Base-by-base conservation (phyloP, 2,797 vertebrate genomes). In the Falco concolor region DNA sequence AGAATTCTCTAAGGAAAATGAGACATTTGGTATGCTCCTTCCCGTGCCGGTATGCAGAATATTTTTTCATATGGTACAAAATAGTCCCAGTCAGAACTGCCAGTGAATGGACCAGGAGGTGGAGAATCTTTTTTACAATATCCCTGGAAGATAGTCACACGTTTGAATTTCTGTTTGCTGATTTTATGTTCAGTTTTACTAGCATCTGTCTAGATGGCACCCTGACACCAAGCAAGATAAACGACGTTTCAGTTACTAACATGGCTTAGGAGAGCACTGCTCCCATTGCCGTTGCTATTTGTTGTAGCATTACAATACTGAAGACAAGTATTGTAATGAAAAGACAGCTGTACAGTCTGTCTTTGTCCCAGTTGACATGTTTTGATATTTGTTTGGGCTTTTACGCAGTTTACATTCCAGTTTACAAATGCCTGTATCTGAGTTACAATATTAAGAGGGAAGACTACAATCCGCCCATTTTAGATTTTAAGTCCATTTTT, bases 41-140 rank as follows among this genome's bases (percentile, higher is more conserved):
- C 36, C 42, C 1, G 0, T 64, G 34, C 53, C 1, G 5, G 23
- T 65, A 34, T 2, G 2, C 27, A 59, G 57, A 65, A 49, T 9
- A 27, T 38, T 84, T 93, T 49, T 65, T 67, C 19, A 24, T 11
- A 9, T 13, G 1, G 28, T 69, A 64, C 79, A 32, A 68, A 61
- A 54, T 44, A 34, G 50, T 45, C 69, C 70, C 11, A 21, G 18
- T 59, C 56, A 64, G 21, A 84, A 8, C 36, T 65, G 42, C 60
- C 27, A 30, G 15, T 3, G 36, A 60, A n/a, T 4, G 8, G 38
- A 34, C 40, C 57, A 19, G 86, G 59, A 74, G 53, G 23, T 22
- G 27, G 23, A 44, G 5, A 80, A 28, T 57, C 28, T n/a, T 82
- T 69, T 76, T 28, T 77, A 25, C 68, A 22, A 0, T 11, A 21